These are phyloP conservation scores for Cinclus mexicanus DNA, from an alignment of 2,113 vertebrate species.

Conservation along the genomic window DNA sequence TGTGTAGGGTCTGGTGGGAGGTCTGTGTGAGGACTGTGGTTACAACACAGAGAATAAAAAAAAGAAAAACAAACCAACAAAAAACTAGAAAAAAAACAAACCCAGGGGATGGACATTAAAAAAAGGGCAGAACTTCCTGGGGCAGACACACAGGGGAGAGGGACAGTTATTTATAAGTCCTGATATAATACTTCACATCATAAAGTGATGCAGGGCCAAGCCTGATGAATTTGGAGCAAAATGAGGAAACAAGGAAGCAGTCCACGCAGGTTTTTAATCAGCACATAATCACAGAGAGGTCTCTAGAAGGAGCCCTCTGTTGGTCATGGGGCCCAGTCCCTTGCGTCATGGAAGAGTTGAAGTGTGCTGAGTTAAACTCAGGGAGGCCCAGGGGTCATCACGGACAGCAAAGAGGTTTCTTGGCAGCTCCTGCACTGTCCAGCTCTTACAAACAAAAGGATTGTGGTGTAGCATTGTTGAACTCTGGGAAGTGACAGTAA, in stretches of 20 bases:
- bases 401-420: not conserved
- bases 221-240: not conserved
- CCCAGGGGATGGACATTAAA: not conserved
- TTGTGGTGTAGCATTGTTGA: not conserved
- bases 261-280: conserved; percentile 33
- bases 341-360: conserved; percentile 24
- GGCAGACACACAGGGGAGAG: not conserved
- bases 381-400: not conserved
- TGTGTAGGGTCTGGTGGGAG: not conserved
- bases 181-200: not conserved
- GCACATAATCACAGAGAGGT: not conserved
- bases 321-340: not conserved
- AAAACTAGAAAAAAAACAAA: too few relatives aligned
- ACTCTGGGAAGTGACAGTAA: not conserved
- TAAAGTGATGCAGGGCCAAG: not conserved
- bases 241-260: not conserved
- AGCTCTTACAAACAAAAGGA: not conserved
- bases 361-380: not conserved
- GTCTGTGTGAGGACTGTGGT: not conserved
- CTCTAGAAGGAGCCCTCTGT: not conserved
- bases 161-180: not conserved
- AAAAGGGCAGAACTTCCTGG: fast-evolving
- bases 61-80: too few relatives aligned
- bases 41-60: not conserved
- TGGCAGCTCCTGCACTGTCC: not conserved